Evolutionary conservation across 2,113 vertebrate species (phyloP), one percentile per base, ranked within the genome.

Genomic region (Pluvianellus socialis): DNA sequence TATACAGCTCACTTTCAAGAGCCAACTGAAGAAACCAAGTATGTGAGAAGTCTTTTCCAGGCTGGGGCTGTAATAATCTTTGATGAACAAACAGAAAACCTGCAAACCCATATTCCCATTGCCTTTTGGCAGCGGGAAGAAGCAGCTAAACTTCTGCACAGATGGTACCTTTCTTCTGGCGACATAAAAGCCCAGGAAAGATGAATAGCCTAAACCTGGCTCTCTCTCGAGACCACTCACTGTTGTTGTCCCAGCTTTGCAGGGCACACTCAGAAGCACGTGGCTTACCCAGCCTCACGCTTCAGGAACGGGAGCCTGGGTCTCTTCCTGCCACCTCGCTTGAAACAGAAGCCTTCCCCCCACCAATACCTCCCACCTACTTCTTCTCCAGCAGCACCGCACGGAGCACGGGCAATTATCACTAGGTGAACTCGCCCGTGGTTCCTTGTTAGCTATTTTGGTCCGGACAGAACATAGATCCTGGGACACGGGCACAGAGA

Each of bases 391-490:
- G 74, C 49, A 30, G 52, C 56, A 65, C 56, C 2, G 4, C 12
- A 10, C 3, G 2, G 52, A 8, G 5, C 11, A 7, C 3, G 6
- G 75, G 49, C 26, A 79, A 28, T 80, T 67, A 89, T 22, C 59
- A 1, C 62, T 58, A 68, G 55, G 83, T 81, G 73, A 70, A 55
- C 65, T 86, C 1, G 1, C 47, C 53, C 7, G 2, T 32, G 35
- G 79, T 63, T 91, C 90, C 92, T 83, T 70, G 56, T 93, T 84
- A 2, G 10, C 83, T 96, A 61, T 96, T 97, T 94, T 89, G 1
- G 58, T 93, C 72, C 0, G 5, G 47, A 89, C 42, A 76, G 86
- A 94, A 42, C 82, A 74, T 21, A 42, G 85, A 71, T 66, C 73
- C 94, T 66, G 70, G 88, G 79, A 61, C 73, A 49, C 1, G 65